phyloP scores from a whole-genome alignment of 2,888 invertebrate species.

The Trichogramma dendrolimi region DNA sequence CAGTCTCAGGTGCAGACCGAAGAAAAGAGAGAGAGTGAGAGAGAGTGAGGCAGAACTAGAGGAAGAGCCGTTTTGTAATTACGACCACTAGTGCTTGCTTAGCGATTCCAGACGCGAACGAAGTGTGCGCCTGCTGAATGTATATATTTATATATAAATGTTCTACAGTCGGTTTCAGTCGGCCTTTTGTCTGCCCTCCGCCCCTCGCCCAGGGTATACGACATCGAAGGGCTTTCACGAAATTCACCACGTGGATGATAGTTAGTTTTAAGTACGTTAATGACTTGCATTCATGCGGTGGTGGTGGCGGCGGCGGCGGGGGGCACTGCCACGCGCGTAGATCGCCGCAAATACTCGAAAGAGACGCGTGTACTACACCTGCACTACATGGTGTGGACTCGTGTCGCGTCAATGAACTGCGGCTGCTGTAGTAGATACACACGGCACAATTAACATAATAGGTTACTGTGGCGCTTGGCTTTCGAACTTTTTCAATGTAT shows the following conservation, averaged over 20 bases:
- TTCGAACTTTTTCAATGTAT: too few relatives aligned
- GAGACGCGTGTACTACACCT: too few relatives aligned
- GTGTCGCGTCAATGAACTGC: too few relatives aligned
- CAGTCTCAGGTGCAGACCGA: slow-evolving; percentile 6
- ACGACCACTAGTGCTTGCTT: slow-evolving; percentile 1
- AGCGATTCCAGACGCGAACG: slow-evolving; percentile 13
- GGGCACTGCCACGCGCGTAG: too few relatives aligned
- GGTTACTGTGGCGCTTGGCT: too few relatives aligned
- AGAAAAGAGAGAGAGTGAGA: background rate
- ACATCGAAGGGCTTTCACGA: slow-evolving; percentile 2
- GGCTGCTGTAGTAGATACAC: too few relatives aligned
- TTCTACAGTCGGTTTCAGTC: background rate
- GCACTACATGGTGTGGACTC: too few relatives aligned
- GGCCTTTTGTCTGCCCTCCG: slow-evolving; percentile 12
- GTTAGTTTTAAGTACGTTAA: slow-evolving; percentile 40
- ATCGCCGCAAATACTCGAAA: too few relatives aligned
- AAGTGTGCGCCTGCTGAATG: background rate
- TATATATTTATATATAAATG: slow-evolving; percentile 1
- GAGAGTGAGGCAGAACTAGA: slow-evolving; percentile 1
- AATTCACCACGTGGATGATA: slow-evolving; percentile 31
- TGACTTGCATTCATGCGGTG: slow-evolving; percentile 39
- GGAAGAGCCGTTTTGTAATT: slow-evolving; percentile 19
- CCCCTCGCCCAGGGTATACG: background rate
- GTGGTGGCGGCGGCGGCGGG: background rate
- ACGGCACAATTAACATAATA: too few relatives aligned